Percentiles rank a stretch among this genome's conserved stretches.
Conservation (phyloP, 2,113 vertebrate species). For the Daboia siamensis region DNA sequence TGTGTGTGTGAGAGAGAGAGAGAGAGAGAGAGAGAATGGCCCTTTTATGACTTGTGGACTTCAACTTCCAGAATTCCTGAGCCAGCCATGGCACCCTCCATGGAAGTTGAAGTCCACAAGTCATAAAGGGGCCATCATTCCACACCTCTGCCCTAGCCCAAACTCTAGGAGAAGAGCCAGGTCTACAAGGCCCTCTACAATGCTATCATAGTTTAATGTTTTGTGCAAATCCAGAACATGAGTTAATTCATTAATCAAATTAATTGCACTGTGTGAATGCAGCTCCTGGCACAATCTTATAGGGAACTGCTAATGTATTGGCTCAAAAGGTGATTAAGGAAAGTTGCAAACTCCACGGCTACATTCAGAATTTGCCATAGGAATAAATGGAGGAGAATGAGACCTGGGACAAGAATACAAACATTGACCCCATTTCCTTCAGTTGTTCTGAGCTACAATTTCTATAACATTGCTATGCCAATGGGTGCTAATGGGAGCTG, state of each 20-base stretch:
- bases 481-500: neutral
- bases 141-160: neutral
- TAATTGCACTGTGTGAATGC: neutral
- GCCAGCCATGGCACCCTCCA: neutral
- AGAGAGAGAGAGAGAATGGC: neutral
- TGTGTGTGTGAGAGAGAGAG: no score
- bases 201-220: neutral
- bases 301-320: neutral
- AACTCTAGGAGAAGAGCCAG: neutral
- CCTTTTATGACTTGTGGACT: neutral
- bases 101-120: neutral
- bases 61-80: neutral
- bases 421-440: neutral
- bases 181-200: neutral
- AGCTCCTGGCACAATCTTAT: neutral
- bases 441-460: neutral
- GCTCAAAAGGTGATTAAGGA: neutral
- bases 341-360: neutral
- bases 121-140: neutral
- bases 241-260: neutral
- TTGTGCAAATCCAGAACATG: neutral
- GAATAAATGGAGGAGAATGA: neutral
- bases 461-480: neutral
- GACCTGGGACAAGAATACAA: neutral
- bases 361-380: neutral